These are phyloP conservation scores for Saturnia japonica DNA, from an alignment of 2,888 invertebrate genomes.

Conservation along the genomic window DNA sequence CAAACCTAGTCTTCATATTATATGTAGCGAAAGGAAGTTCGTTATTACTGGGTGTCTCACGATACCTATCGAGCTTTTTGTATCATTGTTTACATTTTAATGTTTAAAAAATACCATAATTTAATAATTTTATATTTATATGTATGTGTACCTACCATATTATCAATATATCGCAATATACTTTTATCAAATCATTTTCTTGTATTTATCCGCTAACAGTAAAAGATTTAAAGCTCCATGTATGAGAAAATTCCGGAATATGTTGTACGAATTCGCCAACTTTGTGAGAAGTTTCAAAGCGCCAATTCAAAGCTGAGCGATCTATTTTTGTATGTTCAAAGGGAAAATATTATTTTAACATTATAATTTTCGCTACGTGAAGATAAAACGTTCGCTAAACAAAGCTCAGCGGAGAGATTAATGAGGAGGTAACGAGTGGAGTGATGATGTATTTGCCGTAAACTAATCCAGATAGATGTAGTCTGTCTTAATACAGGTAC, in stretches of 20 bases:
- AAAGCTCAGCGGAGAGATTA: conserved; percentile 41
- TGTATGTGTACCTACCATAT: too few species aligned
- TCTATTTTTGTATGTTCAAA: conserved; percentile 12
- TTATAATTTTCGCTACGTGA: conserved; percentile 15
- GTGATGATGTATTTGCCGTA: conserved; percentile 37
- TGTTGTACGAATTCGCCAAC: background rate
- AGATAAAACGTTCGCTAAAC: conserved; percentile 41
- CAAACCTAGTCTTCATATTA: too few species aligned
- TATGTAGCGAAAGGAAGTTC: too few species aligned
- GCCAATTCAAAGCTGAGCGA: conserved; percentile 1
- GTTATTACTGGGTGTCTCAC: too few species aligned
- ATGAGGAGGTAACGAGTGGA: conserved; percentile 40
- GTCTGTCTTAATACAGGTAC: conserved; percentile 11
- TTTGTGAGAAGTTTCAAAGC: conserved; percentile 14
- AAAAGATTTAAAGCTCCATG: background rate
- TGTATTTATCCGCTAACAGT: background rate
- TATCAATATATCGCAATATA: background rate
- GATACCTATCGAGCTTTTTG: too few species aligned
- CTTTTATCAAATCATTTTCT: background rate
- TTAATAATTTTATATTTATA: too few species aligned
- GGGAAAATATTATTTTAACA: conserved; percentile 16
- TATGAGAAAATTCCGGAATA: conserved; percentile 8
- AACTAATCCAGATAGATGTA: conserved; percentile 41
- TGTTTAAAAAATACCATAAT: too few species aligned
- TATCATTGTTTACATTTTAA: too few species aligned